Evolutionary conservation across 2,797 vertebrate species (phyloP).

Genomic region (Delichon dasypus): DNA sequence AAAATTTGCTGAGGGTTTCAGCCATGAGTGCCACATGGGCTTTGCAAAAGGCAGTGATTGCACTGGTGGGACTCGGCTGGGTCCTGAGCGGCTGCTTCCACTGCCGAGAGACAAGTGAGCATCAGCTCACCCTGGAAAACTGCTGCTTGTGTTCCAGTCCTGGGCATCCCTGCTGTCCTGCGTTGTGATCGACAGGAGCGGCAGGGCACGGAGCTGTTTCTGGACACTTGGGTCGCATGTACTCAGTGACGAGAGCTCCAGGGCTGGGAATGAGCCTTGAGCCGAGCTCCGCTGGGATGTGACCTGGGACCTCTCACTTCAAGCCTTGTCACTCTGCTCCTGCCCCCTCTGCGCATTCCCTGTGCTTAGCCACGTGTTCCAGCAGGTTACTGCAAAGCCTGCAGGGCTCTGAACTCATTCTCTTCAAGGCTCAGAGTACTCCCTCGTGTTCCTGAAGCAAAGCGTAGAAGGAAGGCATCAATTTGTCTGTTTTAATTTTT

Average conservation of each 20-base stretch:
- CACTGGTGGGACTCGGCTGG: not conserved
- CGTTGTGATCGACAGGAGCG: not conserved
- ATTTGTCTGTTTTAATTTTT: not conserved
- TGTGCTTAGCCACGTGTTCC: not conserved
- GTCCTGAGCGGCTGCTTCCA: fast-evolving
- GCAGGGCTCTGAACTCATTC: not conserved
- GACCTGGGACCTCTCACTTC: fast-evolving
- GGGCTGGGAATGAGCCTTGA: not conserved
- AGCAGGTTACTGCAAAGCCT: not conserved
- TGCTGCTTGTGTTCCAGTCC: not conserved
- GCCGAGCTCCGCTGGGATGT: not conserved
- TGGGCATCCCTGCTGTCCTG: not conserved
- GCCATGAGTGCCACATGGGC: not conserved
- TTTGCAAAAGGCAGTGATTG: not conserved
- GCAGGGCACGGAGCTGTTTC: not conserved
- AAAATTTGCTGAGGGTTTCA: not conserved
- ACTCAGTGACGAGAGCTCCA: not conserved
- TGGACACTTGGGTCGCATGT: fast-evolving
- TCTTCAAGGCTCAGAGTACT: not conserved
- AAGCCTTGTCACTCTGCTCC: no score
- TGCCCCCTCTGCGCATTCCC: fast-evolving
- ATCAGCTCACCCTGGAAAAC: not conserved
- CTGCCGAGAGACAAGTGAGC: not conserved
- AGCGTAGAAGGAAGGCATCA: not conserved
- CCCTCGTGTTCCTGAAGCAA: not conserved